phyloP scores from a whole-genome alignment of 2,797 vertebrate species.

The Thripadectes ignobilis region DNA sequence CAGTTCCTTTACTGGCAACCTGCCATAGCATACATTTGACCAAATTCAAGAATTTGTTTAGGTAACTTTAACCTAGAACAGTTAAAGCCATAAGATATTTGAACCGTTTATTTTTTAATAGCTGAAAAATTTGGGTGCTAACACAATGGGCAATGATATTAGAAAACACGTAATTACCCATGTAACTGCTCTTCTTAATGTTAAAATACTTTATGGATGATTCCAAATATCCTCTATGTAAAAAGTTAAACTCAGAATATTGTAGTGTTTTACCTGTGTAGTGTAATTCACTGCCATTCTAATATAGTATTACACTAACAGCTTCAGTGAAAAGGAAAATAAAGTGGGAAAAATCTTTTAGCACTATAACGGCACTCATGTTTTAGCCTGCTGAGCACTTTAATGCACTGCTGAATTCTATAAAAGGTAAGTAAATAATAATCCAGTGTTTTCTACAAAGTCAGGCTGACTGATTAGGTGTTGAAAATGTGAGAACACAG shows the following conservation, averaged over 20 bases:
- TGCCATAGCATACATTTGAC: background rate
- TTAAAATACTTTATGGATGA: background rate
- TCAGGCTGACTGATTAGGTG: conserved; percentile 48
- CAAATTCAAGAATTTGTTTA: background rate
- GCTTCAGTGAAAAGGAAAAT: background rate
- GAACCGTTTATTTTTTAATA: background rate
- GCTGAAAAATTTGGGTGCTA: background rate
- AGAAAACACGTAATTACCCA: background rate
- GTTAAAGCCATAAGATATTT: background rate
- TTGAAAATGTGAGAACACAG: conserved; percentile 31
- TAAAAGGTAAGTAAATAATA: conserved; percentile 10
- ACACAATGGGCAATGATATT: background rate
- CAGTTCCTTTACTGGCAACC: background rate
- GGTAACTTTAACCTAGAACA: background rate
- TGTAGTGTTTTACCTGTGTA: background rate
- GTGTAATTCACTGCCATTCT: background rate
- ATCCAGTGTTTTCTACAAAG: conserved; percentile 32
- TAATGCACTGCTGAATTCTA: background rate
- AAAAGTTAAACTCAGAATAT: background rate
- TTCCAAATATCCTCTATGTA: background rate
- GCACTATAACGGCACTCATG: background rate
- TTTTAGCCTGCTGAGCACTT: background rate
- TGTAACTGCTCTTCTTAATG: background rate
- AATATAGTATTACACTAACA: background rate
- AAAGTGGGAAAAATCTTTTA: background rate